Conservation (phyloP, 2,113 vertebrate species). For the Phalacrocorax aristotelis region DNA sequence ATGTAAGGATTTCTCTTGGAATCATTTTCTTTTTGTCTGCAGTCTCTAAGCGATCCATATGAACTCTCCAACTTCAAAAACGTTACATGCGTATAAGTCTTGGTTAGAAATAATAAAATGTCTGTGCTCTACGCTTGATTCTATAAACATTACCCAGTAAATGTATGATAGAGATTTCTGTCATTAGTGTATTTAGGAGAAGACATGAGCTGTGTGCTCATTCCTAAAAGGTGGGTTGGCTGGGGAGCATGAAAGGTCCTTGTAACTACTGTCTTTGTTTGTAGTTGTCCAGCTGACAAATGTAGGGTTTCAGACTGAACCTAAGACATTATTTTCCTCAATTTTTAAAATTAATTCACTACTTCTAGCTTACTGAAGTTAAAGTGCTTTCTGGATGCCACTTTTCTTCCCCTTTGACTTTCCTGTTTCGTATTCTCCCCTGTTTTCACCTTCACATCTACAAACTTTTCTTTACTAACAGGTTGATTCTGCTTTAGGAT, state of each 20-base stretch:
- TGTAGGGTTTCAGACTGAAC: not conserved
- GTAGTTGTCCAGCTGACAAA: not conserved
- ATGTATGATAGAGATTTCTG: not conserved
- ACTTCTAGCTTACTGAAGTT: not conserved
- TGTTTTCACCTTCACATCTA: not conserved
- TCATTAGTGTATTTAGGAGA: not conserved
- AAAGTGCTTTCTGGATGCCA: not conserved
- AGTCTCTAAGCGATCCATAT: not conserved
- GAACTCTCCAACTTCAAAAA: not conserved
- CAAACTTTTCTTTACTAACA: not conserved
- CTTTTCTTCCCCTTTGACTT: not conserved
- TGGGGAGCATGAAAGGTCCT: not conserved
- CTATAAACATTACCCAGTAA: not conserved
- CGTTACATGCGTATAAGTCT: not conserved
- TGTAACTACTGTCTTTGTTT: not conserved
- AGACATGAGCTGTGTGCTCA: not conserved
- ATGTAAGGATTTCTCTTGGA: not conserved
- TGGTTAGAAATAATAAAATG: not conserved
- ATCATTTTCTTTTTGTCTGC: not conserved
- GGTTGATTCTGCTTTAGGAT: conserved; percentile 33
- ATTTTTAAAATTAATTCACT: not conserved
- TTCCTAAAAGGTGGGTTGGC: not conserved
- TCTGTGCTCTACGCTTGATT: not conserved
- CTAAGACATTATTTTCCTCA: not conserved
- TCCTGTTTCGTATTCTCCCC: not conserved